Base-by-base conservation (phyloP, 1,140 invertebrate genomes). In the Drosophila novamexicana region DNA sequence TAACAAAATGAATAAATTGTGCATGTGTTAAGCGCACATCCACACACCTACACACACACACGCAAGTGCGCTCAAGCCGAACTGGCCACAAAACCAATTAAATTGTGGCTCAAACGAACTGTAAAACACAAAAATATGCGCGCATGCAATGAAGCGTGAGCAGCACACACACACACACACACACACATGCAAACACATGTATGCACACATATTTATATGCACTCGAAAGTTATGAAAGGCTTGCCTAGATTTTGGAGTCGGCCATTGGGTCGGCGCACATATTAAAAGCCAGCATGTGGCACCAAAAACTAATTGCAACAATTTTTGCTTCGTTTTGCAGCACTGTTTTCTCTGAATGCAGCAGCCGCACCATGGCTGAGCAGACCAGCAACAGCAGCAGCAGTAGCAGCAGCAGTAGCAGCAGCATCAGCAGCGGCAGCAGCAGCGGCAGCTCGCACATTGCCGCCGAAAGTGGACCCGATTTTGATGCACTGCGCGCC, bases 41-140 rank as follows among this genome's bases (percentile, higher is more conserved):
- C 50, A 3, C 16, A 42, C 5, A 45, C 10, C 7, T 9, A 47
- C 5, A n/a, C 10, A 7, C 47, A 53, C 16, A 52, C 36, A 63
- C 1, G 32, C 29, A 52, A 18, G 18, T 1, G 18, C 18, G 2
- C 59, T 18, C 18, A 18, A 42, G 7, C 8, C 5, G 34, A 71
- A 77, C 45, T 76, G 75, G 57, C 50, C 58, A 66, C 49, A 84
- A 89, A 88, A 81, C 70, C 84, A 88, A 89, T 88, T 88, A 89
- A 90, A 71, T 78, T 89, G 36, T 12, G 68, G 54, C 72, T 69
- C 79, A 83, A 82, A 66, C 79, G 72, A 79, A 79, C 50, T 78
- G 76, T 67, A 74, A 83, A 88, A 79, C 76, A 66, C 54, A 74
- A 73, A 79, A 84, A 73, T 69, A 62, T 75, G 68, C n/a, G 42